phyloP scores from a whole-genome alignment of 2,888 invertebrate genomes.

The Leptinotarsa haldemani region DNA sequence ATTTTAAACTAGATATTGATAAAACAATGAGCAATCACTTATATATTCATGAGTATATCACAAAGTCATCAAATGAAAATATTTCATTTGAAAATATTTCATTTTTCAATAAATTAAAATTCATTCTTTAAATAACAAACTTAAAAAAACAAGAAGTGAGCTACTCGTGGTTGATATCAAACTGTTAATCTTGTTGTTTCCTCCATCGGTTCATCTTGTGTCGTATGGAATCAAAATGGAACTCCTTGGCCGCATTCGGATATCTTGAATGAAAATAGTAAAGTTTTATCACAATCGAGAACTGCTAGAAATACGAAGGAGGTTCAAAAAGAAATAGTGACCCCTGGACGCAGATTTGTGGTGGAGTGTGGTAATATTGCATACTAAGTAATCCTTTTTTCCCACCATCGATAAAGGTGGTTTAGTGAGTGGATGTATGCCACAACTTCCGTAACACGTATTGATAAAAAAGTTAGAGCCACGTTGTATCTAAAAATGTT shows the following conservation, averaged over 20 bases:
- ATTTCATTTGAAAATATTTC: no score
- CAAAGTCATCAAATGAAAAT: neutral
- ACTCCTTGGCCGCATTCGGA: constrained; percentile 62
- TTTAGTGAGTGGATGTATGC: no score
- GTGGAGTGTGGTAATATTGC: no score
- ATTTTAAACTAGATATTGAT: no score
- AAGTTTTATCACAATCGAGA: neutral
- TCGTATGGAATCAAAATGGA: constrained; percentile 58
- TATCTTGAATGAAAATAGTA: constrained; percentile 55
- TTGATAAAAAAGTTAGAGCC: no score
- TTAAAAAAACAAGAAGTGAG: neutral
- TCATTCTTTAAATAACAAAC: constrained; percentile 5
- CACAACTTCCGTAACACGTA: no score
- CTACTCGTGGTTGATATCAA: neutral
- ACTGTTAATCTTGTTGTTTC: constrained; percentile 44
- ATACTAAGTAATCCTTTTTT: no score
- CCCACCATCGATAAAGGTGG: no score
- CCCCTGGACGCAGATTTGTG: no score
- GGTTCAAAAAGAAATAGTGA: neutral
- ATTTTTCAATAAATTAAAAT: neutral
- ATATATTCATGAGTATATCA: neutral
- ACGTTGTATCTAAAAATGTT: no score
- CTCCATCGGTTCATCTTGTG: constrained; percentile 62
- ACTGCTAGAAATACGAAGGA: constrained; percentile 18
- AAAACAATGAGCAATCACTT: no score